Percentiles rank a stretch among this genome's conserved stretches.
phyloP scores from a whole-genome alignment of 2,888 invertebrate species.

The Matsumyia berberina region DNA sequence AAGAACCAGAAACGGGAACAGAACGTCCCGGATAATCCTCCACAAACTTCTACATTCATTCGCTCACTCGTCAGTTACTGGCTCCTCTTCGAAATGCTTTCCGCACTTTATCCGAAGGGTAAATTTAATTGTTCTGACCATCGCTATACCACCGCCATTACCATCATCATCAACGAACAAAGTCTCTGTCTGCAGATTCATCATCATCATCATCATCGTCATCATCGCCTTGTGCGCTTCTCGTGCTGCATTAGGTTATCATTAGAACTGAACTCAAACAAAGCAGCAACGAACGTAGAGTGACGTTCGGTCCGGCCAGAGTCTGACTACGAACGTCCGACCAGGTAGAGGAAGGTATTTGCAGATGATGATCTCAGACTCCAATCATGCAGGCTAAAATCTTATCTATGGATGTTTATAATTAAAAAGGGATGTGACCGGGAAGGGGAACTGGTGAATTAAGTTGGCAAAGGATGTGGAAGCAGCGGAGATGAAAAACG shows the following conservation, averaged over 20 bases:
- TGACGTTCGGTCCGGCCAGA: constrained; percentile 13
- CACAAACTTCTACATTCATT: constrained; percentile 34
- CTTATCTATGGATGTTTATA: constrained; percentile 71
- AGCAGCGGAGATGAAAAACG: constrained; percentile 37
- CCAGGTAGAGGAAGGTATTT: constrained; percentile 62
- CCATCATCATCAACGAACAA: constrained; percentile 55
- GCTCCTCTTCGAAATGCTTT: constrained; percentile 20
- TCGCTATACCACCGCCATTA: constrained; percentile 40
- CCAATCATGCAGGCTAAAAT: constrained; percentile 70
- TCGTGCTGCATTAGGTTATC: constrained; percentile 69
- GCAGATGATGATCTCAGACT: constrained; percentile 72
- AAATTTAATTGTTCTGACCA: constrained; percentile 71
- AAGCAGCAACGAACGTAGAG: constrained; percentile 48
- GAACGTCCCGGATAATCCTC: constrained; percentile 43
- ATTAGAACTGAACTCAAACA: constrained; percentile 75
- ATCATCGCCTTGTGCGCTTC: constrained; percentile 32
- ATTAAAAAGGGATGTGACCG: constrained; percentile 71
- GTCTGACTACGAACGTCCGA: constrained; percentile 19
- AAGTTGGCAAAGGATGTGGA: constrained; percentile 13
- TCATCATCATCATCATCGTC: constrained; percentile 64
- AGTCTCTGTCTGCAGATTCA: constrained; percentile 50
- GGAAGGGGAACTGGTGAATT: constrained; percentile 9
- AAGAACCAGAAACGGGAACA: constrained; percentile 4
- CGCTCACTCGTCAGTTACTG: constrained; percentile 27
- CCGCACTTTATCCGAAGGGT: constrained; percentile 63